Evolutionary conservation across 2,113 vertebrate species (phyloP).

Genomic region (Oxygymnocypris stewartii): DNA sequence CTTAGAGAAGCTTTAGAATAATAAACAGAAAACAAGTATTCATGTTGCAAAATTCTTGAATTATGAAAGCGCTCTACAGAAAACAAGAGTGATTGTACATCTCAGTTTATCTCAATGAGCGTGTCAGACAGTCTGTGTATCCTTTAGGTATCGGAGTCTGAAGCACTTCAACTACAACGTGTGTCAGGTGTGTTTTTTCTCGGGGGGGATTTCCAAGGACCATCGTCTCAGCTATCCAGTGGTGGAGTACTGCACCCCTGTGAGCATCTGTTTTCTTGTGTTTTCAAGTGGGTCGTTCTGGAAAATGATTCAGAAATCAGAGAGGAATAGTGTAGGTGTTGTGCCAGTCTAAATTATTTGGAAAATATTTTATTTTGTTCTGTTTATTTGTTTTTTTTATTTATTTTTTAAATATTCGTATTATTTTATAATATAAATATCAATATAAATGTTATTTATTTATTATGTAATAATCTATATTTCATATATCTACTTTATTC

Average conservation of each 20-base stretch:
- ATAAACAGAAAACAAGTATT: not conserved
- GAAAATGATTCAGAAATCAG: not conserved
- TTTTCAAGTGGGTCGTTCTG: not conserved
- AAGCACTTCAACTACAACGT: constrained; percentile 89
- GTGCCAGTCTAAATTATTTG: not conserved
- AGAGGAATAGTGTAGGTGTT: not conserved
- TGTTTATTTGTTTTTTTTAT: too few species aligned
- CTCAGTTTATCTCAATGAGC: not conserved
- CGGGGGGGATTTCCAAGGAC: constrained; percentile 82
- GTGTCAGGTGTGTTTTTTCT: constrained; percentile 88
- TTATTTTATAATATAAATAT: too few species aligned
- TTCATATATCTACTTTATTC: too few species aligned
- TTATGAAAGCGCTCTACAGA: too few species aligned
- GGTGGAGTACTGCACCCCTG: constrained; percentile 88
- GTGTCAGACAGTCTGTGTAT: not conserved
- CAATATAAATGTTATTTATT: too few species aligned
- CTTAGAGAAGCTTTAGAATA: not conserved
- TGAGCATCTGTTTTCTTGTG: constrained; percentile 66
- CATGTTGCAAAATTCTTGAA: too few species aligned
- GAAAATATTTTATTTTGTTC: not conserved
- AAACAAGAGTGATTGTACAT: not conserved
- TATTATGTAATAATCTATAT: too few species aligned
- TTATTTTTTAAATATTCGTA: too few species aligned
- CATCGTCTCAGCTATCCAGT: constrained; percentile 85
- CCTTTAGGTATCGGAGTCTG: constrained; percentile 81